phyloP scores from a whole-genome alignment of 2,797 vertebrate species.

The Sebastes cheni region DNA sequence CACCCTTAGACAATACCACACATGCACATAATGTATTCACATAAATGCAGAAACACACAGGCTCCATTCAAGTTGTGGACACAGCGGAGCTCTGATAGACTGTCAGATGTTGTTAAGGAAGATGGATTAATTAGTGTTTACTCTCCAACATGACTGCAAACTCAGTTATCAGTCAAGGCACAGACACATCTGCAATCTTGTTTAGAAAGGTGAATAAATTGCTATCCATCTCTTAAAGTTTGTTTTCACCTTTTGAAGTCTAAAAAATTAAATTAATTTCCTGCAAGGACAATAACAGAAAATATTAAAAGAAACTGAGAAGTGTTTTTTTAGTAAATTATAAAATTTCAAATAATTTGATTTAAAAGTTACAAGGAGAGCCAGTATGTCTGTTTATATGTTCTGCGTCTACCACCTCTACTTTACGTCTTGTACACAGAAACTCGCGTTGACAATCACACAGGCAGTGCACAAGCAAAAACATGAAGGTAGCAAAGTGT shows the following conservation, averaged over 20 bases:
- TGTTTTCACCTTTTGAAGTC: not conserved
- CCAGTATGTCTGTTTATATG: not conserved
- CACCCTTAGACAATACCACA: not conserved
- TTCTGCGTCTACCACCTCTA: slow-evolving; percentile 5
- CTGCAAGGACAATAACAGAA: not conserved
- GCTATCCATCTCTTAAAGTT: not conserved
- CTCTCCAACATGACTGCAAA: slow-evolving; percentile 2
- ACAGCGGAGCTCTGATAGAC: slow-evolving; percentile 11
- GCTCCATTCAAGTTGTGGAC: slow-evolving; percentile 9
- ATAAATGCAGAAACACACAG: not conserved
- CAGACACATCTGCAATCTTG: slow-evolving; percentile 1
- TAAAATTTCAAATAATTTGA: not conserved
- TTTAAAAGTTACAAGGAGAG: not conserved
- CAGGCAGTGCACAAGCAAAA: slow-evolving; percentile 54
- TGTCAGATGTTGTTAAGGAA: slow-evolving; percentile 38
- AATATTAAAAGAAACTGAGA: not conserved
- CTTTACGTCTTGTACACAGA: slow-evolving; percentile 25
- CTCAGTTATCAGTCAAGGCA: slow-evolving; percentile 2
- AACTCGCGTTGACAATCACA: slow-evolving; percentile 54
- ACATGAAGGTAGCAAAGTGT: slow-evolving; percentile 76
- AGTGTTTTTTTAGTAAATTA: not conserved
- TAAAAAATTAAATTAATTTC: not conserved
- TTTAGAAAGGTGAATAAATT: slow-evolving; percentile 26
- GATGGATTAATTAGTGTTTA: slow-evolving; percentile 42
- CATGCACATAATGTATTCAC: slow-evolving; percentile 10